Conservation (phyloP, 1,140 invertebrate species). For the Tetranychus cinnabarinus region DNA sequence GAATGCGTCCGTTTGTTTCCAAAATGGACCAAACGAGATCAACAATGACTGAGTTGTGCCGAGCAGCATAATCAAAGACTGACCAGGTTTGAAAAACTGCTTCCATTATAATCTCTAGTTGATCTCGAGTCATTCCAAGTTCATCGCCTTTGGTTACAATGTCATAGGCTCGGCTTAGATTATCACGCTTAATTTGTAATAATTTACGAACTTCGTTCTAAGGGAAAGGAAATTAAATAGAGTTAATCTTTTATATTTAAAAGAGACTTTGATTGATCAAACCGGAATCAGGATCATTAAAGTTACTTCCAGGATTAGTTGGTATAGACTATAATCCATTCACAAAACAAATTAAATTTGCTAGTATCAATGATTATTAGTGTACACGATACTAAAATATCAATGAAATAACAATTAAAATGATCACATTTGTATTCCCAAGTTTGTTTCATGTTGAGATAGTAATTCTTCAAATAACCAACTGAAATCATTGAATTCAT, state of each 20-base stretch:
- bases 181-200: slow-evolving; percentile 22
- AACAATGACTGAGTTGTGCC: slow-evolving; percentile 13
- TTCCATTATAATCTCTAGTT: slow-evolving; percentile 17
- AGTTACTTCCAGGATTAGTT: too few species aligned
- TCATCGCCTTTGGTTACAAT: slow-evolving; percentile 15
- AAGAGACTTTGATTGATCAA: too few species aligned
- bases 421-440: too few species aligned
- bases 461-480: neutral
- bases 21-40: slow-evolving; percentile 24
- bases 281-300: too few species aligned
- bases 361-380: too few species aligned
- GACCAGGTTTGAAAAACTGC: slow-evolving; percentile 11
- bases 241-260: neutral
- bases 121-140: neutral
- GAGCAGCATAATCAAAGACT: neutral
- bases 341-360: too few species aligned
- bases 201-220: slow-evolving; percentile 26
- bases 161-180: slow-evolving; percentile 23
- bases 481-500: too few species aligned
- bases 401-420: too few species aligned
- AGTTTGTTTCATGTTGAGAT: too few species aligned
- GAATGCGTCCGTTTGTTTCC: slow-evolving; percentile 21
- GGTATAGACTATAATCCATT: too few species aligned
- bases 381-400: too few species aligned
- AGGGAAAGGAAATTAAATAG: neutral